Conservation (phyloP, 2,113 vertebrate species). For the Synodontis membranacea region DNA sequence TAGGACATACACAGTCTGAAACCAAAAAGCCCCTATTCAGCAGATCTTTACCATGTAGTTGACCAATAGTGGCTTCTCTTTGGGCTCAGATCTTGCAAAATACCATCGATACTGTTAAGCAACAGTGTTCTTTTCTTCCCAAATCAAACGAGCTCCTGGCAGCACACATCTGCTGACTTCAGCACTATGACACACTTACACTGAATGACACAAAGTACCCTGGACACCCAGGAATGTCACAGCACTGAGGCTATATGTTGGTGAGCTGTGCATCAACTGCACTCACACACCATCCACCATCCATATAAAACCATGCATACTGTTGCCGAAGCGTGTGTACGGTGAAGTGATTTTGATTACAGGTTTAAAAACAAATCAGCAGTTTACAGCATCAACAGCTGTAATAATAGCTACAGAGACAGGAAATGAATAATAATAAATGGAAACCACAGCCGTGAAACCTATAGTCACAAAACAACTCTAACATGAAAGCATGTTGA, state of each 20-base stretch:
- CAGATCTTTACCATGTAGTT: conserved; percentile 24
- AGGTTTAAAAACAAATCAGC: background rate
- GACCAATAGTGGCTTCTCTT: background rate
- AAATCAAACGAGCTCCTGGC: background rate
- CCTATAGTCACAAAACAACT: background rate
- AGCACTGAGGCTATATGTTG: background rate
- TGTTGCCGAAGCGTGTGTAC: background rate
- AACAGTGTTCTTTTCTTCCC: background rate
- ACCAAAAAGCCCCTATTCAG: background rate
- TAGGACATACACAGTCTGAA: conserved; percentile 1
- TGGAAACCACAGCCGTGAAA: background rate
- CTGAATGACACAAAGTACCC: conserved; percentile 7
- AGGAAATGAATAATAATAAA: background rate
- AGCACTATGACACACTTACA: conserved; percentile 10
- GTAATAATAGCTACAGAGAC: background rate
- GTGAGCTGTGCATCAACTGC: background rate
- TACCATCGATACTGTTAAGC: conserved; percentile 11
- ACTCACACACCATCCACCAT: background rate
- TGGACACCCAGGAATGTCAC: background rate
- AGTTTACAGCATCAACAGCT: background rate
- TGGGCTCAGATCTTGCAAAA: conserved; percentile 38
- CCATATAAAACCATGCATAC: background rate
- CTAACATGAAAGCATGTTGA: background rate
- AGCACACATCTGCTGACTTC: conserved; percentile 30
- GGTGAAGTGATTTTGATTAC: background rate